Evolutionary conservation across 2,888 invertebrate genomes (phyloP), one percentile per base, ranked within the genome.

Genomic region (Tupiocoris notatus): DNA sequence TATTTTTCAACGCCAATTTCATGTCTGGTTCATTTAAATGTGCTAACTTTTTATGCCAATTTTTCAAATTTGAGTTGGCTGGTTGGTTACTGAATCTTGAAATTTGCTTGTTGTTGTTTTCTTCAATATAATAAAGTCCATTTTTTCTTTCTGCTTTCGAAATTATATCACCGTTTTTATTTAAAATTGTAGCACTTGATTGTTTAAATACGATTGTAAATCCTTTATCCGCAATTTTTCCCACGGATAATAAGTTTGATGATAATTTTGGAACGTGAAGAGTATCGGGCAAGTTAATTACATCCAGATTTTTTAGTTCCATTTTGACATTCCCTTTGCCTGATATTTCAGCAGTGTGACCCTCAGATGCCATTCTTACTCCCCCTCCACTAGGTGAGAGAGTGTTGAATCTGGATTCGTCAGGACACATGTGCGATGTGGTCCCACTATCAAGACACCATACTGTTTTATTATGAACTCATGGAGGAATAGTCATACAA

Each of bases 191-290:
- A 3, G 39, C 39, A 3, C 12, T 39, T 12, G 39, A 39, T 39
- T 39, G 3, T 39, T 39, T 39, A 39, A 39, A 39, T 39, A 39
- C 39, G 21, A 61, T 18, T 1, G 3, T 61, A 21, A 61, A 61
- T 17, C 61, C 61, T 61, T 61, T 61, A 65, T 65, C 39, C 21
- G 65, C 18, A 23, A 39, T 39, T 23, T 65, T 65, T 65, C 65
- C 23, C 2, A 61, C 61, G 18, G 61, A 61, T 20, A 61, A 20
- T 61, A 61, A 61, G 9, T 61, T 61, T 61, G 61, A 20, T 61
- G 3, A 17, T 20, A 61, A 61, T 2, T 61, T 61, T 61, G 61
- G 61, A 12, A 61, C 61, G n/a, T n/a, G 20, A 7, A 61, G 21
- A 20, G 61, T 61, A 2, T 61, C 61, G 12, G 61, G 61, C 12